Evolutionary conservation across 2,888 invertebrate species (phyloP).

Genomic region (Girardia tigrina): DNA sequence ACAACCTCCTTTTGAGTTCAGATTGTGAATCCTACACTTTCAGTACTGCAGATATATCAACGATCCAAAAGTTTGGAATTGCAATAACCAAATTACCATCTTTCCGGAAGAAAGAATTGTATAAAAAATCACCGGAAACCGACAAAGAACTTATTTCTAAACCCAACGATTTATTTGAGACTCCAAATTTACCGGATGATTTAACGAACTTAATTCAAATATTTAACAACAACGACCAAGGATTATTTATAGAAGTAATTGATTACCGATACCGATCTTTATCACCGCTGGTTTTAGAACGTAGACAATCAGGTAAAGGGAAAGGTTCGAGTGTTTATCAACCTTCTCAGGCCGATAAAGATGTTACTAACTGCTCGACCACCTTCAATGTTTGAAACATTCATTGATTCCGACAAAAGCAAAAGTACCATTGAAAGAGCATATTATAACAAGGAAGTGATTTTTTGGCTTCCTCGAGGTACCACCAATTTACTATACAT

Average conservation of each 20-base stretch:
- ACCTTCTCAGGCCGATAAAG: conserved; percentile 55
- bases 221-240: conserved; percentile 31
- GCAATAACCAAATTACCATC: not conserved
- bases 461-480: conserved; percentile 28
- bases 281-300: not conserved
- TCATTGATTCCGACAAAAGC: conserved; percentile 46
- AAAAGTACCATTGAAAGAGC: conserved; percentile 35
- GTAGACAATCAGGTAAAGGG: conserved; percentile 43
- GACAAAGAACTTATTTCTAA: not conserved
- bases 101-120: not conserved
- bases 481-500: conserved; percentile 31
- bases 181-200: not conserved
- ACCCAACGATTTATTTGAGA: not conserved
- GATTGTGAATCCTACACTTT: not conserved
- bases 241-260: conserved; percentile 28
- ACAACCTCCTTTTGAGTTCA: not conserved
- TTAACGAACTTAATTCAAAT: not conserved
- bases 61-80: not conserved
- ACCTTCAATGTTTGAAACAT: conserved; percentile 54
- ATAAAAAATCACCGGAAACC: not conserved
- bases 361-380: conserved; percentile 54
- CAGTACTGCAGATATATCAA: not conserved
- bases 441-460: conserved; percentile 7
- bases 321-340: conserved; percentile 54
- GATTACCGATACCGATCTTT: no score